These are phyloP conservation scores for Tenodera sinensis DNA, from an alignment of 2,888 invertebrate species.

Conservation along the genomic window DNA sequence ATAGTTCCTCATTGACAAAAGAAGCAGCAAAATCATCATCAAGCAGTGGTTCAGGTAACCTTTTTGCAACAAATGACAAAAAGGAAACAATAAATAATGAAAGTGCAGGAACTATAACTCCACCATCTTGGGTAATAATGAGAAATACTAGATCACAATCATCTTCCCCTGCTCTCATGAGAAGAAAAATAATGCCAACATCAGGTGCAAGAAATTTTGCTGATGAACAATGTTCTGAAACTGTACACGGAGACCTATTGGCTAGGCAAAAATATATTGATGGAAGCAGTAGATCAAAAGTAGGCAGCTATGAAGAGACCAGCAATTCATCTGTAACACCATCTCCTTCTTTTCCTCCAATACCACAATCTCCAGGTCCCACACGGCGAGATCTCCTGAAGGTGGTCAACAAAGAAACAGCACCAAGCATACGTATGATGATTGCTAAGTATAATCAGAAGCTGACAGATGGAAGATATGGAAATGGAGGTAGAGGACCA, in stretches of 20 bases:
- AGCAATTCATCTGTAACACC: not conserved
- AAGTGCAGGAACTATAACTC: not conserved
- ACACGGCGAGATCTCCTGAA: conserved; percentile 36
- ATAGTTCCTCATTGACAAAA: not conserved
- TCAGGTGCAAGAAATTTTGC: not conserved
- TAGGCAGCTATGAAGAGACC: not conserved
- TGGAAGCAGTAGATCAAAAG: not conserved
- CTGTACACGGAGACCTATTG: too few relatives aligned
- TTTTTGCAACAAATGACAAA: too few relatives aligned
- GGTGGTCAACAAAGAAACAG: conserved; percentile 57
- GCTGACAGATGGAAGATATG: conserved; percentile 52
- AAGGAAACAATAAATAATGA: not conserved
- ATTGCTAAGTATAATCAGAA: conserved; percentile 66
- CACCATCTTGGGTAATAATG: conserved; percentile 29
- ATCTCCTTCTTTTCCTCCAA: conserved; percentile 43
- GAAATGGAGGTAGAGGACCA: conserved; percentile 40
- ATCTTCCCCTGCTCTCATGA: conserved; percentile 34
- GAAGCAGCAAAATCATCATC: not conserved
- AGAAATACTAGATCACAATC: conserved; percentile 33
- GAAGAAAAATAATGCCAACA: conserved; percentile 21
- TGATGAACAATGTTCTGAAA: not conserved
- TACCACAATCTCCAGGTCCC: conserved; percentile 56
- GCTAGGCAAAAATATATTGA: not conserved
- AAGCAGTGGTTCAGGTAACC: too few relatives aligned
- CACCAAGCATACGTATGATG: conserved; percentile 68